Conservation (phyloP, 2,113 vertebrate genomes). For the Syngnathus floridae region DNA sequence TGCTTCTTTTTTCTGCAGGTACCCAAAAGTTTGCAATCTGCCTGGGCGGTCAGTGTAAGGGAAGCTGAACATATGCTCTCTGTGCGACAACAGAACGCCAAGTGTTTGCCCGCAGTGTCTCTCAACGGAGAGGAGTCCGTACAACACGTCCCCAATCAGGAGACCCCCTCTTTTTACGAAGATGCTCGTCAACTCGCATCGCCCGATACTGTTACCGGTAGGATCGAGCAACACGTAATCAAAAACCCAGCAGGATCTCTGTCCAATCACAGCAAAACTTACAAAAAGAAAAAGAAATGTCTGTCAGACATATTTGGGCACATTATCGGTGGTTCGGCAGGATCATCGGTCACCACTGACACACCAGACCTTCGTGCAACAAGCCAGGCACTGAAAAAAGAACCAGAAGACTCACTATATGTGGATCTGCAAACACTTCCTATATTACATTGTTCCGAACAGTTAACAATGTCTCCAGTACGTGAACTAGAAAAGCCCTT, state of each 20-base stretch:
- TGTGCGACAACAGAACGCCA: constrained; percentile 54
- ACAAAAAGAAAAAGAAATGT: constrained; percentile 63
- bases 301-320: constrained; percentile 59
- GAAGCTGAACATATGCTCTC: constrained; percentile 83
- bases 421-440: constrained; percentile 68
- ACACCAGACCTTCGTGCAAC: constrained; percentile 21
- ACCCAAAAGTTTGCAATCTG: constrained; percentile 83
- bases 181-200: constrained; percentile 16
- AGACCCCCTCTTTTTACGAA: constrained; percentile 24
- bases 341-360: constrained; percentile 16
- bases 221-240: constrained; percentile 29
- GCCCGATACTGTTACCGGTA: constrained; percentile 25
- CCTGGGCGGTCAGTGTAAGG: constrained; percentile 86
- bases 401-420: constrained; percentile 60
- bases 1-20: constrained; percentile 71
- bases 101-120: constrained; percentile 25
- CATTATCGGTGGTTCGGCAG: constrained; percentile 51
- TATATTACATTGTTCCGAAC: constrained; percentile 66
- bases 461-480: constrained; percentile 30
- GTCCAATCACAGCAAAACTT: constrained; percentile 45
- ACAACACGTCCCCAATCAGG: constrained; percentile 28
- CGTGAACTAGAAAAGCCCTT: constrained; percentile 6
- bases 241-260: constrained; percentile 37
- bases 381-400: constrained; percentile 44
- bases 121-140: constrained; percentile 34